Evolutionary conservation across 2,888 invertebrate genomes (phyloP), one percentile per base, ranked within the genome.

Genomic region (Anticlea derivata): DNA sequence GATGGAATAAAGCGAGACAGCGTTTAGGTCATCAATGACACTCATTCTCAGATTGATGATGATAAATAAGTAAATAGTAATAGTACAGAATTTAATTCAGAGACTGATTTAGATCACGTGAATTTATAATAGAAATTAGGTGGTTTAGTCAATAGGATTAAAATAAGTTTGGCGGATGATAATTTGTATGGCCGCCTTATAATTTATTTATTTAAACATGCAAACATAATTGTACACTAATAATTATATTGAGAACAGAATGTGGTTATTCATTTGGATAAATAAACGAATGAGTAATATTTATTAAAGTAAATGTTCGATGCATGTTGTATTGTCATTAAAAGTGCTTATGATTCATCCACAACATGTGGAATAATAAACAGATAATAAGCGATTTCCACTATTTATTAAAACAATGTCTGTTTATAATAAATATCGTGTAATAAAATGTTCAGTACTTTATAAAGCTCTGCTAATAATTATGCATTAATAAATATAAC

Each of bases 291-390:
- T 31, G n/a, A 30, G 30, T 31, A 33, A 31, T 31, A 31, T 23
- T 30, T n/a, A 17, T 2, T 7, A 29, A 24, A 31, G 22, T 11
- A 12, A 30, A 7, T 12, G 37, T 27, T 2, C 29, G 17, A 35
- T 35, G 44, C 34, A 38, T 38, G 31, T 37, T 34, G 10, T 26
- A 49, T 39, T 49, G 10, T 13, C 38, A 41, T 52, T 46, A 23
- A 49, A 40, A 41, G 45, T 1, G 24, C 23, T 24, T 13, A 34
- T 58, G 47, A 57, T 29, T 62, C 57, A 65, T 39, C 22, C 33
- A 33, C 35, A 54, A 31, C 37, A 50, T 41, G 46, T 50, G 35
- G 43, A 50, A 39, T 39, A 23, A 52, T 37, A 38, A n/a, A 38
- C 7, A 22, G 23, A 24, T 30, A 38, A 38, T 27, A 35, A 17